Percentiles rank a stretch among this genome's conserved stretches.
These are phyloP conservation scores for Tor tambroides DNA, from an alignment of 2,113 vertebrate species.

Conservation along the genomic window DNA sequence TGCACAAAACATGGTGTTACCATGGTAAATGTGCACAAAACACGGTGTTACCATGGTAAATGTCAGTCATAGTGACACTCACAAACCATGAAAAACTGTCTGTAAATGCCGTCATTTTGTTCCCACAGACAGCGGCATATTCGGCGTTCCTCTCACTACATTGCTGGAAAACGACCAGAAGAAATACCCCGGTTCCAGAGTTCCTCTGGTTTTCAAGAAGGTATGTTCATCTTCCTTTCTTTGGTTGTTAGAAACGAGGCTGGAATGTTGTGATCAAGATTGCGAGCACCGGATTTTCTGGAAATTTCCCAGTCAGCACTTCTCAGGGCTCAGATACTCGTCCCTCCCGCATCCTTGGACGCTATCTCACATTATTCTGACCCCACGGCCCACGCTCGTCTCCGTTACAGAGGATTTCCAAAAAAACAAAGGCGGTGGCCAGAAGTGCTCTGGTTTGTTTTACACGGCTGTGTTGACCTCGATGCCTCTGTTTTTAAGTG, in stretches of 20 bases:
- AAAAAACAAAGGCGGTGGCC: conserved; percentile 35
- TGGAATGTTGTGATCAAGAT: not conserved
- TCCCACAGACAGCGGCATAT: conserved; percentile 85
- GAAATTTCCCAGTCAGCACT: conserved; percentile 49
- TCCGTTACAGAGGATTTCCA: conserved; percentile 10
- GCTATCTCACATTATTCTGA: conserved; percentile 43
- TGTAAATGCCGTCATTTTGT: not conserved
- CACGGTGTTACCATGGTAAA: not conserved
- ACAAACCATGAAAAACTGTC: not conserved
- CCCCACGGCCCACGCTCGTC: conserved; percentile 13
- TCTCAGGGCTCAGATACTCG: conserved; percentile 8
- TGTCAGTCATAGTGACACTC: too few species aligned
- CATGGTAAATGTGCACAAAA: not conserved
- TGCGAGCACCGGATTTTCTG: not conserved
- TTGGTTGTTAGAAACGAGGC: conserved; percentile 37
- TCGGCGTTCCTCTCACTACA: conserved; percentile 84
- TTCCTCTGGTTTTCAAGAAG: conserved; percentile 92
- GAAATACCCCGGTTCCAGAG: conserved; percentile 84
- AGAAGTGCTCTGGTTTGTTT: conserved; percentile 24
- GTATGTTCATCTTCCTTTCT: conserved; percentile 65
- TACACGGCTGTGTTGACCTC: not conserved
- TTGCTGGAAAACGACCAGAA: conserved; percentile 90
- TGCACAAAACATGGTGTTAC: not conserved
- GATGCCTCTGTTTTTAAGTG: conserved; percentile 3
- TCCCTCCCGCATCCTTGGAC: conserved; percentile 36